Conservation (phyloP, 1,140 invertebrate species). For the Drosophila cardini region DNA sequence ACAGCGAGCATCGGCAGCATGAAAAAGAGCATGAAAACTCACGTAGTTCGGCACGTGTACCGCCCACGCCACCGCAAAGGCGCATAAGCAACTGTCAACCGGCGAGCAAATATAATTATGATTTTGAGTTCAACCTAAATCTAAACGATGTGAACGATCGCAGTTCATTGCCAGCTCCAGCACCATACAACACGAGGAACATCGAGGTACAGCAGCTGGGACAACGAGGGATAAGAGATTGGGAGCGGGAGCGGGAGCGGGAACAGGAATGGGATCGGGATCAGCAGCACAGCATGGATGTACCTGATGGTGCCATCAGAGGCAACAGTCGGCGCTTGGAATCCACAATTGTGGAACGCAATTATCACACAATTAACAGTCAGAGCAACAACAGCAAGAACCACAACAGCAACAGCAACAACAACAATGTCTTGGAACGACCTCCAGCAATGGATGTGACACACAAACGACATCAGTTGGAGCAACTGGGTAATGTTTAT, state of each 20-base stretch:
- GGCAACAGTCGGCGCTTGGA: conserved; percentile 53
- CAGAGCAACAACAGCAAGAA: conserved; percentile 36
- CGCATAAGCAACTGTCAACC: conserved; percentile 36
- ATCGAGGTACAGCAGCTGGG: conserved; percentile 37
- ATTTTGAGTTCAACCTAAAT: conserved; percentile 78
- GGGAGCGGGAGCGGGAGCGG: conserved; percentile 21
- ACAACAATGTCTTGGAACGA: conserved; percentile 40
- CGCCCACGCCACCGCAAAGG: conserved; percentile 65
- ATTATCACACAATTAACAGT: conserved; percentile 84
- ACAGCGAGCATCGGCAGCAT: conserved; percentile 61
- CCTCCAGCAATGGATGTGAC: conserved; percentile 35
- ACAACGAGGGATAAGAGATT: conserved; percentile 66
- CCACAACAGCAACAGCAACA: conserved; percentile 38
- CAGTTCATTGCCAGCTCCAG: conserved; percentile 38
- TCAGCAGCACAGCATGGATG: conserved; percentile 58
- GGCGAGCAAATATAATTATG: conserved; percentile 73
- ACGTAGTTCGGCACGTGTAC: conserved; percentile 46
- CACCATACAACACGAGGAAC: too few relatives aligned
- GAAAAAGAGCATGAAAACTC: conserved; percentile 43
- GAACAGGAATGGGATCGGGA: conserved; percentile 40
- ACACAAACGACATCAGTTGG: conserved; percentile 34
- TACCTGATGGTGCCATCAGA: conserved; percentile 63
- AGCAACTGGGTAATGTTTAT: conserved; percentile 56
- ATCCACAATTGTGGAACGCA: conserved; percentile 75
- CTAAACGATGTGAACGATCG: conserved; percentile 62